Evolutionary conservation across 2,113 vertebrate genomes (phyloP).

Genomic region (Cricetomys ansorgei): DNA sequence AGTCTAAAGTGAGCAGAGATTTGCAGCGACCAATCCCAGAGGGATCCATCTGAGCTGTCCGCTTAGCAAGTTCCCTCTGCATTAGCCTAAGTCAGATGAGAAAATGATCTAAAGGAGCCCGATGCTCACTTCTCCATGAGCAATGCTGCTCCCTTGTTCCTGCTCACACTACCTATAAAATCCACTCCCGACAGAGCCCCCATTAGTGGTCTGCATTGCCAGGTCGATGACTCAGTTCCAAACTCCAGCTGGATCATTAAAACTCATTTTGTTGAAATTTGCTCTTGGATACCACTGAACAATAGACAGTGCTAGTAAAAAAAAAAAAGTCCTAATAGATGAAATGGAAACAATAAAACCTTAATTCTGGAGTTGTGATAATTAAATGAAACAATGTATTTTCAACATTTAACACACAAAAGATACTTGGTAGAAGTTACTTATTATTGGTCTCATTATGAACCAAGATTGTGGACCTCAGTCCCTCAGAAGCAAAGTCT

Average conservation of each 20-base stretch:
- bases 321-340: neutral
- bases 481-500: neutral
- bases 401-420: neutral
- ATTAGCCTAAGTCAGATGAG: neutral
- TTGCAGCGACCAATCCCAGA: neutral
- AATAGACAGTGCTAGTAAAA: neutral
- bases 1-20: neutral
- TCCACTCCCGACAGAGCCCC: neutral
- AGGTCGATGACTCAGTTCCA: neutral
- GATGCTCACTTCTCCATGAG: too few species aligned
- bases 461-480: neutral
- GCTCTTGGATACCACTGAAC: neutral
- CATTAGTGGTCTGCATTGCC: neutral
- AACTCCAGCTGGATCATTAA: neutral
- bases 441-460: neutral
- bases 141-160: neutral
- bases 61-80: neutral
- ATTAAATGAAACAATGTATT: slow-evolving; percentile 7
- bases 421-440: neutral
- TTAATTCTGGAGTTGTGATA: neutral
- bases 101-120: neutral
- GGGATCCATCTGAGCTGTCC: too few species aligned
- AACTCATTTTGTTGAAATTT: neutral
- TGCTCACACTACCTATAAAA: neutral
- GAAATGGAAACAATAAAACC: neutral